Conservation (phyloP, 2,888 invertebrate genomes). For the Leucozona laternaria region DNA sequence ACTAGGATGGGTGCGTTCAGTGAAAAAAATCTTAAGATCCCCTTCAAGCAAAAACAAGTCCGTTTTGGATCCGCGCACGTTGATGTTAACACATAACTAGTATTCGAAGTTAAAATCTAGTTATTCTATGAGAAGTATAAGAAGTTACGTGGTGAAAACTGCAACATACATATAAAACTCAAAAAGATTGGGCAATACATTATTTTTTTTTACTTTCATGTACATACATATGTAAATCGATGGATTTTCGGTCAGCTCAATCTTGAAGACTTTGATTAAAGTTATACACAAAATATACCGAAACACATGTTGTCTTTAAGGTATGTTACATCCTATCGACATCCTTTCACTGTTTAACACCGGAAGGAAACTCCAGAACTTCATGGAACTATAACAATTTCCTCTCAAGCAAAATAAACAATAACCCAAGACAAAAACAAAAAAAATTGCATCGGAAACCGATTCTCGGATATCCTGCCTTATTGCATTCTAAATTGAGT, state of each 20-base stretch:
- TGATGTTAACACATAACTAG: no score
- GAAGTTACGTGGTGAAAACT: no score
- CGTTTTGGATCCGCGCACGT: no score
- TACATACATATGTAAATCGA: background rate
- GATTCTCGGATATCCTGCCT: slow-evolving; percentile 48
- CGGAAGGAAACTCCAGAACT: slow-evolving; percentile 24
- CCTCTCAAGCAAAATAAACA: slow-evolving; percentile 5
- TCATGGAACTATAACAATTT: slow-evolving; percentile 18
- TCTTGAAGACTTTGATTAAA: background rate
- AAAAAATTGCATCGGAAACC: slow-evolving; percentile 40
- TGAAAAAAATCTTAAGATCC: no score
- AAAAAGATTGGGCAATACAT: no score
- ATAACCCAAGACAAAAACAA: slow-evolving; percentile 12
- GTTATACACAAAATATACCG: background rate
- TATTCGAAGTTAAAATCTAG: no score
- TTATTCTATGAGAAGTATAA: no score
- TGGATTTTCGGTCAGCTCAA: no score
- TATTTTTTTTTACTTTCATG: no score
- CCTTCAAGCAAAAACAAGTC: no score
- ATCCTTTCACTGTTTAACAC: slow-evolving; percentile 11
- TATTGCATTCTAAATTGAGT: slow-evolving; percentile 21
- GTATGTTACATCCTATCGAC: slow-evolving; percentile 20
- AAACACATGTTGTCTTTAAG: slow-evolving; percentile 5
- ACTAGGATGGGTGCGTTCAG: no score
- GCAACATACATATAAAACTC: no score